Percentiles rank a stretch among this genome's conserved stretches.
These are phyloP conservation scores for Arbacia lixula DNA, from an alignment of 53 echinoderm and acorn worm species.

Conservation along the genomic window DNA sequence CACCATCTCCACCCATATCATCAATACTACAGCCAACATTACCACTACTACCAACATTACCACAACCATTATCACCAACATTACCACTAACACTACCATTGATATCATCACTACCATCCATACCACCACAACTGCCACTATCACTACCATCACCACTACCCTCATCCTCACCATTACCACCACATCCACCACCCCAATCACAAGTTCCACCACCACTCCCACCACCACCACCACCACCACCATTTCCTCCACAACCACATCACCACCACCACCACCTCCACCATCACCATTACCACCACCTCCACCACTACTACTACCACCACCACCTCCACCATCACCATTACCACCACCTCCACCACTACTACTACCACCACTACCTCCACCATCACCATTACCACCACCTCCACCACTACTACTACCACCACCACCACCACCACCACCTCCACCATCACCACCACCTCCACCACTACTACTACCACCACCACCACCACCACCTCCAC, in stretches of 20 bases:
- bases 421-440: slow-evolving; percentile 40
- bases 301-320: slow-evolving; percentile 7
- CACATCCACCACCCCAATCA: background rate
- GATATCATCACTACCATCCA: background rate
- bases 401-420: too few relatives aligned
- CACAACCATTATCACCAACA: slow-evolving; percentile 6
- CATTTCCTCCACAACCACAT: background rate
- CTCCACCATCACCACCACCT: too few relatives aligned
- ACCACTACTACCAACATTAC: background rate
- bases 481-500: background rate
- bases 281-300: slow-evolving; percentile 18
- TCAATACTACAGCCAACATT: background rate
- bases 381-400: slow-evolving; percentile 58
- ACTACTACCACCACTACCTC: background rate
- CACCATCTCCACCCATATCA: background rate
- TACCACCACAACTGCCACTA: background rate
- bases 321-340: slow-evolving; percentile 48
- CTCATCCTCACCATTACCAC: background rate
- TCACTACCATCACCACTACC: background rate
- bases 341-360: slow-evolving; percentile 25
- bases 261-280: slow-evolving; percentile 6
- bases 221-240: background rate
- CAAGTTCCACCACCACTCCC: background rate
- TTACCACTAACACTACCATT: background rate
- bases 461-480: slow-evolving; percentile 6